Base-by-base conservation (phyloP, 1,140 invertebrate genomes). In the Bicyclus anynana region DNA sequence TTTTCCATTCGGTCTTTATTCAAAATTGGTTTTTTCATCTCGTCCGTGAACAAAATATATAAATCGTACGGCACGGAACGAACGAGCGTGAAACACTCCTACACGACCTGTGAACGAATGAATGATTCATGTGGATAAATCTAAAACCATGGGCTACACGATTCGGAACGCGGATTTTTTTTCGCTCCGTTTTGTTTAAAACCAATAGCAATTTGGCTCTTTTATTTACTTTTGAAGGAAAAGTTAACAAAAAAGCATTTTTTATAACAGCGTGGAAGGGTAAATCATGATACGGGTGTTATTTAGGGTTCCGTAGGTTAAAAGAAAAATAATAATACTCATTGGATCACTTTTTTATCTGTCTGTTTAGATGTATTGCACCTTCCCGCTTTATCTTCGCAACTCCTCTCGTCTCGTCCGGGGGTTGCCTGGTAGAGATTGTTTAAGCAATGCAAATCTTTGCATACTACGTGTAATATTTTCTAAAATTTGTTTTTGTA, bases 41-140 rank as follows among this genome's bases (percentile, higher is more conserved):
- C 40, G 40, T 44, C 40, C 40, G 40, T 44, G 17, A 44, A 44
- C 40, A 44, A 44, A 44, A 44, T 20, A 20, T 44, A 44, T 44
- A 44, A 44, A 44, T 44, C 16, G 40, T 18, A 20, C 17, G 10
- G 18, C 17, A 44, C 40, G 10, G 18, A 12, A 18, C 40, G 40
- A 20, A 44, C 40, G 40, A 20, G 14, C 40, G 40, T 44, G 13
- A 44, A 44, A 44, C 20, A 44, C 40, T 44, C 17, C 17, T 44
- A 44, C 40, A 44, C 40, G 40, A 44, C 40, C 40, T 44, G 40
- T 44, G 40, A 44, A 20, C 7, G 40, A 44, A 44, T 44, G 40
- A 44, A 44, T 44, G 40, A 44, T 44, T 44, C 40, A 44, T 44
- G 40, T 44, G 40, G 1, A 44, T 44, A 44, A 44, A 44, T 44